Conservation (phyloP, 1,140 invertebrate species). For the Temnothorax nylanderi region DNA sequence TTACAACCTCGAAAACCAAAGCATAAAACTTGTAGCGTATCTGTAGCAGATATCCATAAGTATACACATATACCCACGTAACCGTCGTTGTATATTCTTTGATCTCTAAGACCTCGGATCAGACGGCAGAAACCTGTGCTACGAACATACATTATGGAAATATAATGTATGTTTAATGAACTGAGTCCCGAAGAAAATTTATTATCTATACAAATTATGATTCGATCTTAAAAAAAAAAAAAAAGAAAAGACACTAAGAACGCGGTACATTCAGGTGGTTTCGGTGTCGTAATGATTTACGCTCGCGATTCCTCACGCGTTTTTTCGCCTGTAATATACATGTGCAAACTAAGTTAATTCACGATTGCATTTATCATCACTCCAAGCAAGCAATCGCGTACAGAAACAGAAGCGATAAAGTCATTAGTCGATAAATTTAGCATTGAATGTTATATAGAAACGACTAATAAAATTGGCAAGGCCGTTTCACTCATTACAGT, state of each 20-base stretch:
- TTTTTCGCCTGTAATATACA: not conserved
- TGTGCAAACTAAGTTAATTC: not conserved
- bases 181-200: constrained; percentile 35
- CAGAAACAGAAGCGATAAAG: constrained; percentile 7
- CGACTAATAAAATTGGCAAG: constrained; percentile 52
- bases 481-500: constrained; percentile 44
- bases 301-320: not conserved
- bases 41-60: constrained; percentile 33
- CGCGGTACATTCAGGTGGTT: not conserved
- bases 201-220: constrained; percentile 53
- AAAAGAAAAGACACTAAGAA: not conserved
- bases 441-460: not conserved
- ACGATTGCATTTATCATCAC: not conserved
- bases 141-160: constrained; percentile 50
- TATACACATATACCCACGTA: constrained; percentile 20
- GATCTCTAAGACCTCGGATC: constrained; percentile 24
- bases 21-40: constrained; percentile 75
- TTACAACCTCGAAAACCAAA: constrained; percentile 80
- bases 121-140: not conserved
- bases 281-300: constrained; percentile 28
- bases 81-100: constrained; percentile 14
- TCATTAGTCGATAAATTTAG: constrained; percentile 42
- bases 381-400: not conserved
- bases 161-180: constrained; percentile 48
- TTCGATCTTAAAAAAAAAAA: not conserved